These are phyloP conservation scores for Drosophila longiperda DNA, from an alignment of 2,888 invertebrate genomes.

Conservation along the genomic window DNA sequence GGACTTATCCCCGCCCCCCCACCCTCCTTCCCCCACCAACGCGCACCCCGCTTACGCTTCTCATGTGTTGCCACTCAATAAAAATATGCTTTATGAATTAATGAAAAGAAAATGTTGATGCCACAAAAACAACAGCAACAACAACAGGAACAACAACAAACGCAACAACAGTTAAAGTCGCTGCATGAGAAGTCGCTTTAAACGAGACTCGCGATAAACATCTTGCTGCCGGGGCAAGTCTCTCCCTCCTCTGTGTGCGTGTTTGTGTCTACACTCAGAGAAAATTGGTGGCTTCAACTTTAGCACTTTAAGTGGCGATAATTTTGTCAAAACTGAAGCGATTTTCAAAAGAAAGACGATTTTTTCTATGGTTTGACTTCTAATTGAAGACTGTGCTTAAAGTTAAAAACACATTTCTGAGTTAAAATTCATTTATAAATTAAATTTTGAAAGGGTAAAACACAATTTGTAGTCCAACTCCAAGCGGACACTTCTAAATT, in stretches of 20 bases:
- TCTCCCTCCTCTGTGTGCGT: background rate
- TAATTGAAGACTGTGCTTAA: background rate
- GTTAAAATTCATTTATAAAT: background rate
- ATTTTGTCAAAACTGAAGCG: background rate
- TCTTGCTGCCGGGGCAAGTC: conserved; percentile 43
- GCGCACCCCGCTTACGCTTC: conserved; percentile 17
- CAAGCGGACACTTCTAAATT: too few species aligned
- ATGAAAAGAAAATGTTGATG: conserved; percentile 78
- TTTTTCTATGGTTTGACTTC: background rate
- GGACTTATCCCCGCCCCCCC: conserved; percentile 18
- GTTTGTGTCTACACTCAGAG: conserved; percentile 16
- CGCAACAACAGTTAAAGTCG: conserved; percentile 35
- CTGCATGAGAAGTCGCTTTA: conserved; percentile 24
- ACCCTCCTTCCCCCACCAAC: conserved; percentile 9
- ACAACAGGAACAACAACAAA: conserved; percentile 22
- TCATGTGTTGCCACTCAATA: conserved; percentile 77
- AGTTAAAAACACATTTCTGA: background rate
- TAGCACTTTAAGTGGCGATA: background rate
- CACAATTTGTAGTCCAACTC: too few species aligned
- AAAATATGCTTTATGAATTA: conserved; percentile 80
- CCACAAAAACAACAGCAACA: conserved; percentile 46
- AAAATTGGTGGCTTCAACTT: background rate
- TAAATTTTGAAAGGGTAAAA: too few species aligned
- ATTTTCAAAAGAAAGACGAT: background rate
- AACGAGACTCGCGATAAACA: conserved; percentile 56